A percentile compares a stretch with the other conserved stretches of the same genome.
phyloP scores from a whole-genome alignment of 1,140 invertebrate species.

The Temnothorax curvispinosus region DNA sequence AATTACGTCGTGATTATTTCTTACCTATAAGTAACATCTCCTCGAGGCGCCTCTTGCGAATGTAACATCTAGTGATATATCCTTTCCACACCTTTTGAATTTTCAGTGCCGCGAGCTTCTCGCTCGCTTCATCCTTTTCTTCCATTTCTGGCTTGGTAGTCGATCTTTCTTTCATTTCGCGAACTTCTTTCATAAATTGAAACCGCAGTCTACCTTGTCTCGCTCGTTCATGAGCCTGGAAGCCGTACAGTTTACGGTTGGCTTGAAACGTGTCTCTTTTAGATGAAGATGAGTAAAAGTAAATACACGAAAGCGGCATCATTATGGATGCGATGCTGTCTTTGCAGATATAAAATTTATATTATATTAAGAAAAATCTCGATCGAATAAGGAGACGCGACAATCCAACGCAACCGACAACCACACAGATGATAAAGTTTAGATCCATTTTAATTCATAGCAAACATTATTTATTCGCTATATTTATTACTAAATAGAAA shows the following conservation, averaged over 20 bases:
- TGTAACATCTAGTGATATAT: conserved; percentile 90
- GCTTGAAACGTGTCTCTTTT: too few species aligned
- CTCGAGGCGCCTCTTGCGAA: conserved; percentile 89
- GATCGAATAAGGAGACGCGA: too few species aligned
- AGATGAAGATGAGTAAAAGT: too few species aligned
- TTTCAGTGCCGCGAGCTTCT: conserved; percentile 89
- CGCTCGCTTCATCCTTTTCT: conserved; percentile 85
- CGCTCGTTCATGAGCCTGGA: conserved; percentile 92
- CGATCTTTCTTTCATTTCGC: conserved; percentile 90
- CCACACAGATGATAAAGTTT: background rate
- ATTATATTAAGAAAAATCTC: too few species aligned
- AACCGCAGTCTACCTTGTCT: conserved; percentile 94
- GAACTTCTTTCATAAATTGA: conserved; percentile 96
- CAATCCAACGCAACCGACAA: too few species aligned
- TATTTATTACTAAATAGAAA: background rate
- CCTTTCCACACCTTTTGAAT: conserved; percentile 95
- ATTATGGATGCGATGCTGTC: background rate
- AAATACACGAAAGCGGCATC: too few species aligned
- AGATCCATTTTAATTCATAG: background rate
- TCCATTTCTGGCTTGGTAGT: conserved; percentile 86
- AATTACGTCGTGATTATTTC: background rate
- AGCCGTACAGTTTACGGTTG: background rate
- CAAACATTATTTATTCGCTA: background rate
- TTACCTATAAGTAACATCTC: conserved; percentile 95
- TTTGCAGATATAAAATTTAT: background rate